Evolutionary conservation across 2,888 invertebrate species (phyloP).

Genomic region (Agonopterix arenella): DNA sequence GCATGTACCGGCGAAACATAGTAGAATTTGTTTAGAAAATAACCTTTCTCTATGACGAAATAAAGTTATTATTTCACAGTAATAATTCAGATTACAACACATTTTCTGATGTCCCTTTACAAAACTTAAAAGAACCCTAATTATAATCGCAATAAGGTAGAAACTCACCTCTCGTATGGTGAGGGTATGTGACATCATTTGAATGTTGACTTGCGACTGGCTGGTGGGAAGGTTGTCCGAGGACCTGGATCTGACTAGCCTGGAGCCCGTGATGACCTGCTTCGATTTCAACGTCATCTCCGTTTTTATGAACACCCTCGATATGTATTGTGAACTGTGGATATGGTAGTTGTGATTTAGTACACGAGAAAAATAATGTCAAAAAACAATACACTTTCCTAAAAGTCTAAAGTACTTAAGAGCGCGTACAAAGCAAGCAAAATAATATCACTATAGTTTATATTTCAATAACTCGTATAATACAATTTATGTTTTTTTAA

Average conservation of each 20-base stretch:
- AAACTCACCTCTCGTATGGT: conserved; percentile 92
- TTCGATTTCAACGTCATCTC: conserved; percentile 96
- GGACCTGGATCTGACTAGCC: conserved; percentile 88
- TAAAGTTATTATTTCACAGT: background rate
- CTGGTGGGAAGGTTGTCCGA: conserved; percentile 94
- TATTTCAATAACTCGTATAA: no score
- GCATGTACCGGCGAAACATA: no score
- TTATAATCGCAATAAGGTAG: background rate
- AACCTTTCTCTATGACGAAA: background rate
- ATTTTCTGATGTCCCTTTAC: background rate
- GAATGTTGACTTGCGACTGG: conserved; percentile 95
- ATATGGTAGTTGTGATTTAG: background rate
- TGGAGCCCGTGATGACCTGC: conserved; percentile 85
- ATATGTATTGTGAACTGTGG: conserved; percentile 92
- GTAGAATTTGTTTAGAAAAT: no score
- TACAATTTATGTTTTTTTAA: no score
- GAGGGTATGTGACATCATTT: conserved; percentile 96
- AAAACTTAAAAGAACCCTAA: background rate
- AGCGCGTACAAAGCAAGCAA: no score
- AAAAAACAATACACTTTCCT: no score
- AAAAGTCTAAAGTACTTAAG: no score
- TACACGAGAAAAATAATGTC: no score
- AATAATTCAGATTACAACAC: background rate
- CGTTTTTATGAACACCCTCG: conserved; percentile 93
- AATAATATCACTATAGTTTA: no score